These are phyloP conservation scores for Todiramphus saurophagus DNA, from an alignment of 2,113 vertebrate species.

Conservation along the genomic window DNA sequence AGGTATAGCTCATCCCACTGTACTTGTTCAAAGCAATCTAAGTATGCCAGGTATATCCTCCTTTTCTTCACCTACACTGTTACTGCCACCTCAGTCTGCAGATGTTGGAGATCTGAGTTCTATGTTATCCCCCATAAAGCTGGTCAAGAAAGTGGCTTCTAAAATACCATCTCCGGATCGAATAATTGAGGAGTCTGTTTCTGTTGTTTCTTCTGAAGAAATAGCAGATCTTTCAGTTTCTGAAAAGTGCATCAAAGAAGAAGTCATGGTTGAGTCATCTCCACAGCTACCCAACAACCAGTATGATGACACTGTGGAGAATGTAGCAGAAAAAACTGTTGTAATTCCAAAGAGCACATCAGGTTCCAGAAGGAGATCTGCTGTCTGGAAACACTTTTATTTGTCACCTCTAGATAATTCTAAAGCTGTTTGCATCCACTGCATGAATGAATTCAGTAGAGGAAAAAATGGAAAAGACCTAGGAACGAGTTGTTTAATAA, in stretches of 20 bases:
- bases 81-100: conserved; percentile 68
- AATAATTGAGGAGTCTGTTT: conserved; percentile 76
- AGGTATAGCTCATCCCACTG: conserved; percentile 86
- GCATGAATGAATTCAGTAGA: conserved; percentile 96
- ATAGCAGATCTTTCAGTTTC: conserved; percentile 77
- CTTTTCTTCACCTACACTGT: conserved; percentile 65
- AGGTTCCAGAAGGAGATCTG: conserved; percentile 89
- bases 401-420: conserved; percentile 92
- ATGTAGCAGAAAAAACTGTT: conserved; percentile 73
- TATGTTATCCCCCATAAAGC: conserved; percentile 80
- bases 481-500: conserved; percentile 94
- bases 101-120: conserved; percentile 67
- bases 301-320: conserved; percentile 80
- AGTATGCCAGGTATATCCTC: conserved; percentile 66
- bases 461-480: conserved; percentile 97
- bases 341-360: conserved; percentile 82
- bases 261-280: conserved; percentile 68
- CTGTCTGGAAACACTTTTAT: conserved; percentile 98
- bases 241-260: conserved; percentile 78
- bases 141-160: conserved; percentile 82
- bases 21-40: conserved; percentile 83
- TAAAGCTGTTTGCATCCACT: conserved; percentile 97
- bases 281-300: conserved; percentile 76
- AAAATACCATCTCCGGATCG: conserved; percentile 83
- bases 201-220: conserved; percentile 81